Evolutionary conservation across 2,113 vertebrate species (phyloP).

Genomic region (Ptychochromis oligacanthus): DNA sequence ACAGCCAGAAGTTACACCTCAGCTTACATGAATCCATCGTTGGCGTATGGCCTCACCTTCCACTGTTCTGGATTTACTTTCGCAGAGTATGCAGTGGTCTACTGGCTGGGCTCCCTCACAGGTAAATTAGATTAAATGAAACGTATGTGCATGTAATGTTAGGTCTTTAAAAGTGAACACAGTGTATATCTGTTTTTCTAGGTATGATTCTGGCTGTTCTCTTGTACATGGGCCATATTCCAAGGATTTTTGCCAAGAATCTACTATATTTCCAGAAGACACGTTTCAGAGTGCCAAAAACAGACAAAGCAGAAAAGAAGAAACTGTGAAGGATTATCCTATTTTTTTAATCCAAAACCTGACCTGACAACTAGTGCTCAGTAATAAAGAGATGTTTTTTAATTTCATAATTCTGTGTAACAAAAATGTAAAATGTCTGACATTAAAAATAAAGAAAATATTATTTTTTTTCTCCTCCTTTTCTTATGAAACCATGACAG

Average conservation of each 20-base stretch:
- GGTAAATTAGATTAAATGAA: slow-evolving; percentile 72
- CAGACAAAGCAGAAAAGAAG: slow-evolving; percentile 64
- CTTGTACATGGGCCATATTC: slow-evolving; percentile 85
- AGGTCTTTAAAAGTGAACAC: neutral
- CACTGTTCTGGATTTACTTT: slow-evolving; percentile 84
- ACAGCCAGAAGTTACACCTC: slow-evolving; percentile 83
- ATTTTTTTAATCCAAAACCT: neutral
- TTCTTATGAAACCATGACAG: neutral
- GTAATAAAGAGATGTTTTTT: neutral
- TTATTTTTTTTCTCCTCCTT: neutral
- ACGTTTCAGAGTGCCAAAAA: slow-evolving; percentile 83
- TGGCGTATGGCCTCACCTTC: slow-evolving; percentile 86
- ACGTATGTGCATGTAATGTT: neutral
- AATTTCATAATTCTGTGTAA: neutral
- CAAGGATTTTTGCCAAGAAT: slow-evolving; percentile 88
- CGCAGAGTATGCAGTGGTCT: slow-evolving; percentile 84
- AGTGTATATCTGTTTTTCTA: slow-evolving; percentile 65
- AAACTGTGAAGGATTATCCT: slow-evolving; percentile 36
- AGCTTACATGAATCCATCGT: slow-evolving; percentile 86
- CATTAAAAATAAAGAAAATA: neutral
- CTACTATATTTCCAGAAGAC: slow-evolving; percentile 86
- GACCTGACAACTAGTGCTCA: neutral
- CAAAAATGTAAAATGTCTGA: neutral
- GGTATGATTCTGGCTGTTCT: slow-evolving; percentile 88
- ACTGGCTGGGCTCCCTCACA: slow-evolving; percentile 86